phyloP scores from a whole-genome alignment of 2,113 vertebrate species.

The Epinephelus fuscoguttatus region DNA sequence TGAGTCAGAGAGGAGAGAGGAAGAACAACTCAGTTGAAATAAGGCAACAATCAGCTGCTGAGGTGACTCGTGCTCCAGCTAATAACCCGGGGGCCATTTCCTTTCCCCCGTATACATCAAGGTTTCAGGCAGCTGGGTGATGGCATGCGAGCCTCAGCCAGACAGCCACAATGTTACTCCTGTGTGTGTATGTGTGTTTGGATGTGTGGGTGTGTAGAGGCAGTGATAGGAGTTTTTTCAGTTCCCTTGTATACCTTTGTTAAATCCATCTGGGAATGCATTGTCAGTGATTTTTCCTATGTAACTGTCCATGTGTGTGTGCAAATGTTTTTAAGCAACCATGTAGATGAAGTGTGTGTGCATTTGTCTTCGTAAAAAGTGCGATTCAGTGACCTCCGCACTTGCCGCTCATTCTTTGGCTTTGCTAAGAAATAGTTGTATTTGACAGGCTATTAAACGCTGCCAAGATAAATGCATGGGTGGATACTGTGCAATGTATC shows the following conservation, averaged over 20 bases:
- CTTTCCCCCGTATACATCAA: conserved; percentile 23
- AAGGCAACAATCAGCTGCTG: conserved; percentile 56
- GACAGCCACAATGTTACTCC: background rate
- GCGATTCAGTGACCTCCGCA: background rate
- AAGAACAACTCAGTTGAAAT: conserved; percentile 37
- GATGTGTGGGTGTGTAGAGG: background rate
- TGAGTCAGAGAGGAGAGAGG: conserved; percentile 16
- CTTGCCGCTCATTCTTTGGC: background rate
- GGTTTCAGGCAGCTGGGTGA: conserved; percentile 20
- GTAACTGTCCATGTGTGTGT: background rate
- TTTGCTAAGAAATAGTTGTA: background rate
- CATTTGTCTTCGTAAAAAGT: background rate
- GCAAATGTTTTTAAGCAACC: background rate
- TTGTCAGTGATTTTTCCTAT: background rate
- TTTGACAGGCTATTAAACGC: background rate
- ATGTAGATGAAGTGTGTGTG: background rate
- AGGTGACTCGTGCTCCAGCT: conserved; percentile 57
- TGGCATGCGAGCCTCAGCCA: conserved; percentile 33
- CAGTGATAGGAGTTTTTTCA: background rate
- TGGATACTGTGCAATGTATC: conserved; percentile 5
- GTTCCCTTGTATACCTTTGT: background rate
- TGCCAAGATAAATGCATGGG: conserved; percentile 3
- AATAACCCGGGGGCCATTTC: conserved; percentile 39
- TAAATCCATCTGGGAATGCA: background rate
- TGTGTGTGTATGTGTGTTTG: conserved; percentile 8